These are phyloP conservation scores for Liparis tanakae DNA, from an alignment of 2,797 vertebrate species.

Conservation along the genomic window DNA sequence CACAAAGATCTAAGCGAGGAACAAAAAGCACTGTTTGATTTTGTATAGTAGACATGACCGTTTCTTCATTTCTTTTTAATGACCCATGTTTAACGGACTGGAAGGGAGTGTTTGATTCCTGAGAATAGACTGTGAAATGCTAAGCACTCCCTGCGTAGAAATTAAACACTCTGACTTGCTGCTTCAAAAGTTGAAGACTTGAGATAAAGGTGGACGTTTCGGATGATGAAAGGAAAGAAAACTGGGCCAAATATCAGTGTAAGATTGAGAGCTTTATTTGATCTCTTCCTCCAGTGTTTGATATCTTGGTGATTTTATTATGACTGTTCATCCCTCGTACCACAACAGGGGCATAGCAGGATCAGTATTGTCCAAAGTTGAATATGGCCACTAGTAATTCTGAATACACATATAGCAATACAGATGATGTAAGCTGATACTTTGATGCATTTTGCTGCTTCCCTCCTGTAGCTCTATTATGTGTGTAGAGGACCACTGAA, in stretches of 20 bases:
- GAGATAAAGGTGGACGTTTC: constrained; percentile 35
- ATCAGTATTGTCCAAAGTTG: constrained; percentile 26
- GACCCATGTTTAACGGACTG: constrained; percentile 51
- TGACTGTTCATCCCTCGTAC: constrained; percentile 46
- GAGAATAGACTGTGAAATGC: constrained; percentile 75
- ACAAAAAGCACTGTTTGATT: constrained; percentile 73
- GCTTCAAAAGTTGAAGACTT: constrained; percentile 57
- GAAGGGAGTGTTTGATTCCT: constrained; percentile 60
- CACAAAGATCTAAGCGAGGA: constrained; percentile 65
- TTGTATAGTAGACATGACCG: constrained; percentile 62
- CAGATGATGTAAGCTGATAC: constrained; percentile 57
- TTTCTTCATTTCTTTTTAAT: constrained; percentile 35
- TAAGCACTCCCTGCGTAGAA: constrained; percentile 57
- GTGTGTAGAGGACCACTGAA: constrained; percentile 71
- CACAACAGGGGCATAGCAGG: constrained; percentile 48
- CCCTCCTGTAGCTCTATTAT: constrained; percentile 57
- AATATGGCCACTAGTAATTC: constrained; percentile 47
- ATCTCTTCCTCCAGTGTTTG: constrained; percentile 59
- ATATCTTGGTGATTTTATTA: constrained; percentile 47
- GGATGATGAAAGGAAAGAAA: constrained; percentile 46
- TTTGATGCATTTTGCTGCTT: constrained; percentile 63
- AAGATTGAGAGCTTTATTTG: constrained; percentile 68
- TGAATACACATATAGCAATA: constrained; percentile 75
- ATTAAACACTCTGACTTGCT: constrained; percentile 71
- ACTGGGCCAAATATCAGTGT: constrained; percentile 68